A percentile compares a stretch with the other conserved stretches of the same genome.
Evolutionary conservation across 2,113 vertebrate species (phyloP).

Genomic region (Rhinoderma darwinii): DNA sequence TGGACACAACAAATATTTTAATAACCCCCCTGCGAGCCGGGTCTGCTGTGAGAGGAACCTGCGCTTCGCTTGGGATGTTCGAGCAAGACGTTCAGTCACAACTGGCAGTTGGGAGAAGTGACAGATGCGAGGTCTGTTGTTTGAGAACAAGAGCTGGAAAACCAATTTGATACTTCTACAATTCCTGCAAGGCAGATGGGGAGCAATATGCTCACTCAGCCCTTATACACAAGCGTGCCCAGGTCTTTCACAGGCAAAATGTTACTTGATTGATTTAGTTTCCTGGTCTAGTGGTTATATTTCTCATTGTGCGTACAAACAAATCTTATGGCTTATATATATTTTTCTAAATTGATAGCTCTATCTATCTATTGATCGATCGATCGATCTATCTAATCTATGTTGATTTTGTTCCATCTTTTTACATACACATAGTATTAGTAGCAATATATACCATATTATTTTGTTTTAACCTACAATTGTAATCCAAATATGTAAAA

Average conservation of each 20-base stretch:
- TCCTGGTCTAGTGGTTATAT: neutral
- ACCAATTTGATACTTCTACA: slow-evolving; percentile 61
- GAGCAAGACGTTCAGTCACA: slow-evolving; percentile 62
- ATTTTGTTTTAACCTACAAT: too few species aligned
- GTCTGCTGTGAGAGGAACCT: slow-evolving; percentile 47
- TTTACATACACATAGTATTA: too few species aligned
- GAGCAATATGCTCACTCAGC: slow-evolving; percentile 55
- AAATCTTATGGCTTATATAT: neutral
- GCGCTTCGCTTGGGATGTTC: slow-evolving; percentile 62
- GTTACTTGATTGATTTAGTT: slow-evolving; percentile 14
- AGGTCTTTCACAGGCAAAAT: slow-evolving; percentile 2
- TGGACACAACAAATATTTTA: slow-evolving; percentile 49
- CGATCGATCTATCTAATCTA: neutral
- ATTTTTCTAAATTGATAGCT: neutral
- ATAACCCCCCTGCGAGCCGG: slow-evolving; percentile 36
- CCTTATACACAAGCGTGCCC: slow-evolving; percentile 30
- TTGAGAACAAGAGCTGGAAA: slow-evolving; percentile 64
- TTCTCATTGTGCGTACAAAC: neutral
- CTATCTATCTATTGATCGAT: neutral
- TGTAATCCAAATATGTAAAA: too few species aligned
- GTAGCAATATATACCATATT: too few species aligned
- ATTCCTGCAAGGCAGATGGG: slow-evolving; percentile 64
- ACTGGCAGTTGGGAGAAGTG: slow-evolving; percentile 39
- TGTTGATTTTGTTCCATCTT: too few species aligned
- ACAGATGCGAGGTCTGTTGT: slow-evolving; percentile 52